phyloP scores from a whole-genome alignment of 2,113 vertebrate species.

The Boulengeromyrus knoepffleri region DNA sequence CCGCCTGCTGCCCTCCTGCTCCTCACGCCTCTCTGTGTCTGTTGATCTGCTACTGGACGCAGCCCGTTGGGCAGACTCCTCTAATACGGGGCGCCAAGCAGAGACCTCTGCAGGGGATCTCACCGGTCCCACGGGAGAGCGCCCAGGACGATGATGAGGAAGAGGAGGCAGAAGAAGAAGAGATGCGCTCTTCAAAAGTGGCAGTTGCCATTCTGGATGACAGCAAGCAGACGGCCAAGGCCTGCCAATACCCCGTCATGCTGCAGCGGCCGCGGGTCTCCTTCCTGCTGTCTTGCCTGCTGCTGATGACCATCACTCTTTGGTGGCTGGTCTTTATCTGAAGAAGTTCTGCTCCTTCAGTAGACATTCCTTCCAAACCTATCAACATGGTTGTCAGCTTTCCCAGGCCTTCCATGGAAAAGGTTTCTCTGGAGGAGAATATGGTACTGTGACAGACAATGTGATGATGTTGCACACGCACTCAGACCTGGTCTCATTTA shows the following conservation, averaged over 20 bases:
- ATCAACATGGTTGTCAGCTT: background rate
- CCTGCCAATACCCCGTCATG: conserved; percentile 63
- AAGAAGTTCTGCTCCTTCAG: background rate
- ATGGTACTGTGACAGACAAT: background rate
- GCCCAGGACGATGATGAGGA: conserved; percentile 39
- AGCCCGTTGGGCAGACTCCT: conserved; percentile 72
- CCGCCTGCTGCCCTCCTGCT: conserved; percentile 58
- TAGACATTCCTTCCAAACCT: background rate
- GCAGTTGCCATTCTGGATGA: conserved; percentile 74
- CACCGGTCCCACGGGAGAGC: conserved; percentile 34
- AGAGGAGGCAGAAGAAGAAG: conserved; percentile 50
- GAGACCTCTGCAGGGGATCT: conserved; percentile 68
- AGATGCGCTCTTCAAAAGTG: conserved; percentile 62
- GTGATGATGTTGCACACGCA: background rate
- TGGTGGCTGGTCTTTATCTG: conserved; percentile 85
- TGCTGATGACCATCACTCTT: conserved; percentile 72
- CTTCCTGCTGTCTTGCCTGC: conserved; percentile 75
- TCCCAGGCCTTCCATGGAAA: background rate
- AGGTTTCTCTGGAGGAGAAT: background rate
- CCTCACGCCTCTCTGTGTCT: conserved; percentile 87
- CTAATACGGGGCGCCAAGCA: conserved; percentile 71
- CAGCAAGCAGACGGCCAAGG: conserved; percentile 51
- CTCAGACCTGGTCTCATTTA: background rate
- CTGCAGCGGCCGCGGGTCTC: conserved; percentile 66
- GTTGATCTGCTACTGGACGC: conserved; percentile 74